A percentile compares a stretch with the other conserved stretches of the same genome.
These are phyloP conservation scores for Martes martes DNA, from an alignment of 2,113 vertebrate species.

Conservation along the genomic window DNA sequence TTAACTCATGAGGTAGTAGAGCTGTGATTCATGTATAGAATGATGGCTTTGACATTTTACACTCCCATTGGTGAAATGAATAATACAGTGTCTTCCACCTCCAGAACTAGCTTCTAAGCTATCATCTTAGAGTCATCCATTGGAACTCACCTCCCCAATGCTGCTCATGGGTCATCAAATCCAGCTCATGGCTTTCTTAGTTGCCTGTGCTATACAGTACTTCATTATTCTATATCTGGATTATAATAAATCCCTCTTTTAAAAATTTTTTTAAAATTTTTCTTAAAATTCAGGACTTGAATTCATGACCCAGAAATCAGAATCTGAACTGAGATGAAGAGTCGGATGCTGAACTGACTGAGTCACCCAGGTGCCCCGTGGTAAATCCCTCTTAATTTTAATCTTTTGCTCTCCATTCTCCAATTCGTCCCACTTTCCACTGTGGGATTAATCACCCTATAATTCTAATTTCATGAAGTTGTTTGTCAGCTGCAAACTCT, in stretches of 20 bases:
- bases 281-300: not conserved
- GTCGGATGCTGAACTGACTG: not conserved
- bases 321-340: not conserved
- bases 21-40: conserved; percentile 3
- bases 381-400: not conserved
- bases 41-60: not conserved
- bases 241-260: not conserved
- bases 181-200: not conserved
- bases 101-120: not conserved
- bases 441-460: conserved; percentile 20
- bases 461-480: conserved; percentile 22
- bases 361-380: not conserved
- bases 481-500: conserved; percentile 30
- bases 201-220: not conserved
- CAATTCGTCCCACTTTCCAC: not conserved
- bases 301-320: not conserved
- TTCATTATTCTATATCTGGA: not conserved
- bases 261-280: not conserved
- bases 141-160: not conserved
- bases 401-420: not conserved
- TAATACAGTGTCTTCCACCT: not conserved
- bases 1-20: not conserved
- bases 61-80: not conserved
- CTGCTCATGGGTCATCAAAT: not conserved
- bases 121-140: not conserved